These are phyloP conservation scores for Seriola dumerili DNA, from an alignment of 2,113 vertebrate species.

Conservation along the genomic window DNA sequence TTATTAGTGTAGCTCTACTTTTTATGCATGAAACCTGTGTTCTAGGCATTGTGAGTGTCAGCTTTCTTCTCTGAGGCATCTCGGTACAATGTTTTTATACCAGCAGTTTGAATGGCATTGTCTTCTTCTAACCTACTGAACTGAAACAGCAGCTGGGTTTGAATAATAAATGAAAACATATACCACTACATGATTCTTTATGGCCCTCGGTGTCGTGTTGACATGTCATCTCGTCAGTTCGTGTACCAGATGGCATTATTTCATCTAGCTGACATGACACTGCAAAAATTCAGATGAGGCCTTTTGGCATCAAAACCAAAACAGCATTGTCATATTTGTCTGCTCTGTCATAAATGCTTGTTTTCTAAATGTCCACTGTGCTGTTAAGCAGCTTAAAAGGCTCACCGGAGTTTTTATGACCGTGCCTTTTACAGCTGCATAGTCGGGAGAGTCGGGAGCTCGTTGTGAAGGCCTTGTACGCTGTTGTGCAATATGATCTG, in stretches of 20 bases:
- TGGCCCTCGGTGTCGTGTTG: neutral
- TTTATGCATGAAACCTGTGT: no score
- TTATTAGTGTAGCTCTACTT: no score
- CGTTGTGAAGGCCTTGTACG: constrained; percentile 37
- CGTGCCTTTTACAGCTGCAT: neutral
- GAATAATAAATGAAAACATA: neutral
- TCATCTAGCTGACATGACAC: neutral
- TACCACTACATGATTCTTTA: neutral
- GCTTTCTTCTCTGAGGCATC: no score
- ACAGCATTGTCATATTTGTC: neutral
- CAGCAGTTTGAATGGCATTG: neutral
- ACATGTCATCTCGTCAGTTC: neutral
- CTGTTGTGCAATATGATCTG: constrained; percentile 65
- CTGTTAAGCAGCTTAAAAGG: neutral
- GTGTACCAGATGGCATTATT: neutral
- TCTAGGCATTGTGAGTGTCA: neutral
- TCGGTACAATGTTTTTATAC: no score
- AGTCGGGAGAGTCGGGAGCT: neutral
- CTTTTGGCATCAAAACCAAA: neutral
- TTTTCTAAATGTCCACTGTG: neutral
- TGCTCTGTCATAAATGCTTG: neutral
- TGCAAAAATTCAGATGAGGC: neutral
- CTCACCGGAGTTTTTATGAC: constrained; percentile 15
- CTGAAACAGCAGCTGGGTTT: neutral
- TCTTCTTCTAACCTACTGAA: neutral